These are phyloP conservation scores for Yasuhikotakia modesta DNA, from an alignment of 2,797 vertebrate species.

Conservation along the genomic window DNA sequence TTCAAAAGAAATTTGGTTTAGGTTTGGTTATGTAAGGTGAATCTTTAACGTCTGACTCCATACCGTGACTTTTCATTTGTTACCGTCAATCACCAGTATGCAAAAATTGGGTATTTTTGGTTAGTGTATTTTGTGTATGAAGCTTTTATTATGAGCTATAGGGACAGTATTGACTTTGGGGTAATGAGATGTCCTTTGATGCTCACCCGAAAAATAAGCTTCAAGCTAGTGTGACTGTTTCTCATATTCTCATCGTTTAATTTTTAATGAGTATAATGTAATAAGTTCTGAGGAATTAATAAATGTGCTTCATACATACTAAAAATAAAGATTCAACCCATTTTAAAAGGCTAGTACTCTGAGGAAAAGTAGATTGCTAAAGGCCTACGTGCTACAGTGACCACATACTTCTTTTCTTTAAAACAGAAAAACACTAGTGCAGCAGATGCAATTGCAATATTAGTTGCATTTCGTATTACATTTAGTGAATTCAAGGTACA, in stretches of 20 bases:
- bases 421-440: too few species aligned
- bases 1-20: neutral
- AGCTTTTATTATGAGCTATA: constrained; percentile 38
- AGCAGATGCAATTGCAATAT: too few species aligned
- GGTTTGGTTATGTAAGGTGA: neutral
- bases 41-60: neutral
- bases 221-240: constrained; percentile 27
- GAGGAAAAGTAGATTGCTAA: neutral
- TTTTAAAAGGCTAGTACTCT: neutral
- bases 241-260: constrained; percentile 39
- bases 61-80: constrained; percentile 7
- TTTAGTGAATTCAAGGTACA: too few species aligned
- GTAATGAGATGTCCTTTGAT: constrained; percentile 45
- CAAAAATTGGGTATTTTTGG: constrained; percentile 27
- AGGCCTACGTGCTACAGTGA: neutral
- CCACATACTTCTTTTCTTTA: neutral
- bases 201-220: constrained; percentile 23
- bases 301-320: constrained; percentile 31
- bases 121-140: constrained; percentile 38
- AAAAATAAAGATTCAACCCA: constrained; percentile 35
- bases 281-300: constrained; percentile 15
- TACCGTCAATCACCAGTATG: constrained; percentile 12
- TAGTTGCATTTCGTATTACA: too few species aligned
- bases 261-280: constrained; percentile 41
- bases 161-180: constrained; percentile 25